A percentile compares a stretch with the other conserved stretches of the same genome.
phyloP scores from a whole-genome alignment of 2,113 vertebrate genomes.

The Xiphophorus couchianus region DNA sequence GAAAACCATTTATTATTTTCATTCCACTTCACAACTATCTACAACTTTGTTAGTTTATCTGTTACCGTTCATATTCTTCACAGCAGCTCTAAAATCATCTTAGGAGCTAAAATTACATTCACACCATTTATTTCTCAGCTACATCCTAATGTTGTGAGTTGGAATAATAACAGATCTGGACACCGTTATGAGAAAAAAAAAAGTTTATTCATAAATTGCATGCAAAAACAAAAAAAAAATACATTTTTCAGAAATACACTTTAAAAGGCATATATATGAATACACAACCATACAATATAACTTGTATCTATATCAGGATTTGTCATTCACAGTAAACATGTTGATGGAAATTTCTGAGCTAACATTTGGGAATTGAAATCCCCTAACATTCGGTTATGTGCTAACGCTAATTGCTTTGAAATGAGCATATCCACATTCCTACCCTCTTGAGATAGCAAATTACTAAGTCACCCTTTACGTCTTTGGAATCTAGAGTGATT shows the following conservation, averaged over 20 bases:
- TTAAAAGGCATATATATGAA: constrained; percentile 45
- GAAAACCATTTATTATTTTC: not conserved
- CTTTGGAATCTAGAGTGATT: constrained; percentile 55
- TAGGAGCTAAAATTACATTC: constrained; percentile 15
- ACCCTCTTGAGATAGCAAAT: constrained; percentile 24
- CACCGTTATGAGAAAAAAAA: constrained; percentile 45
- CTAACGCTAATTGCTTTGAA: constrained; percentile 33
- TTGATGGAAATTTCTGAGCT: constrained; percentile 31
- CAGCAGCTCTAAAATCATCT: constrained; percentile 9
- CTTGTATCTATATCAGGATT: constrained; percentile 36
- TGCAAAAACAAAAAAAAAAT: constrained; percentile 61
- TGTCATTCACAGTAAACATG: constrained; percentile 68
- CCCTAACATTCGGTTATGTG: constrained; percentile 36
- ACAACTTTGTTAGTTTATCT: not conserved
- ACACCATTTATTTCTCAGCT: not conserved
- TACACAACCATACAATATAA: constrained; percentile 52
- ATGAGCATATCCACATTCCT: constrained; percentile 25
- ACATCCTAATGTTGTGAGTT: not conserved
- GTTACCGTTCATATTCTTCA: not conserved
- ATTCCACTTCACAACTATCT: not conserved
- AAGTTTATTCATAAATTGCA: constrained; percentile 69
- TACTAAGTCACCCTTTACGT: constrained; percentile 23
- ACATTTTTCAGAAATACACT: constrained; percentile 61
- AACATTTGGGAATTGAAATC: constrained; percentile 42
- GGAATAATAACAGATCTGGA: constrained; percentile 46